phyloP scores from a whole-genome alignment of 2,888 invertebrate species.

The Meghimatium bilineatum region DNA sequence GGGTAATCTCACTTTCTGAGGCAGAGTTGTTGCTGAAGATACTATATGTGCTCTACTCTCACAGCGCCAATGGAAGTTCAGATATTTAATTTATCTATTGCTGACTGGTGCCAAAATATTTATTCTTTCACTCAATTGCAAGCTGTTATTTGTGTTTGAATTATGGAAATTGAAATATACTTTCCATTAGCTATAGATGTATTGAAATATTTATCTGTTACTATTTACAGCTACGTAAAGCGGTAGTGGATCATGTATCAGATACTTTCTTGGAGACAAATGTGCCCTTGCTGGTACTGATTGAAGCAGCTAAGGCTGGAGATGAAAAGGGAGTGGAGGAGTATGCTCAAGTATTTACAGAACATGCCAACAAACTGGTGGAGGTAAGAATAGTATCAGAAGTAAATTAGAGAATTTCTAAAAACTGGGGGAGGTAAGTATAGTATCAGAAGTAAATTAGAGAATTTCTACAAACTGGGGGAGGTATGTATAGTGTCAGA shows the following conservation, averaged over 20 bases:
- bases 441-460: no score
- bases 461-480: no score
- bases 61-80: no score
- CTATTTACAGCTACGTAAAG: slow-evolving; percentile 85
- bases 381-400: slow-evolving; percentile 81
- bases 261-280: slow-evolving; percentile 95
- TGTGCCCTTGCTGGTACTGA: slow-evolving; percentile 93
- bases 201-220: neutral
- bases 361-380: slow-evolving; percentile 97
- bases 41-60: no score
- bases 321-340: slow-evolving; percentile 83
- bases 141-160: neutral
- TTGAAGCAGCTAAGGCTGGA: slow-evolving; percentile 93
- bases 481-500: no score
- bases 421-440: neutral
- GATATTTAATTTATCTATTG: no score
- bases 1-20: no score
- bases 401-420: neutral
- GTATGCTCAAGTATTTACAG: slow-evolving; percentile 92
- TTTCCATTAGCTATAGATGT: neutral
- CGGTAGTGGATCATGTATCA: slow-evolving; percentile 94
- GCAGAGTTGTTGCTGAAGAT: no score
- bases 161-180: neutral
- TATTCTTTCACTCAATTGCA: neutral
- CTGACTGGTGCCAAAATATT: neutral